Base-by-base conservation (phyloP, 2,888 invertebrate species). In the Hirtodrosophila histrioides region DNA sequence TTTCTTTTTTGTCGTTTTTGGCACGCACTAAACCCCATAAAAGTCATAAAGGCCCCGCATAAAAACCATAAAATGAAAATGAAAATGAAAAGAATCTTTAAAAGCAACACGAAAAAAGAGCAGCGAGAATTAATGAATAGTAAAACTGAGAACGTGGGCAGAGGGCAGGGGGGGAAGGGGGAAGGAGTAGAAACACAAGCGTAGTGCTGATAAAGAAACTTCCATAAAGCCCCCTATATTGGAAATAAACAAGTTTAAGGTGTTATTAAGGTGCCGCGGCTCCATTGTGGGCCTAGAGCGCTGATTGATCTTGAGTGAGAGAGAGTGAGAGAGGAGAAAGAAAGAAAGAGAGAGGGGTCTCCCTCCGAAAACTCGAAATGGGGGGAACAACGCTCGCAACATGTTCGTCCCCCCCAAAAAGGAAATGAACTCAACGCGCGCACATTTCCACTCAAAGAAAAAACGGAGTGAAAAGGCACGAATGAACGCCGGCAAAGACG, bases 21-120 rank as follows among this genome's bases (percentile, higher is more conserved):
- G 91, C 90, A 91, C 90, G 91, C 91, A 91, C 91, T 91, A 89
- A 90, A 89, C 89, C 85, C 83, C 86, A 90, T 91, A 91, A 91
- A 91, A 90, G 80, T 88, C 90, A 91, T 91, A 90, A 91, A 91
- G 88, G 75, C 84, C 86, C 86, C 87, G 80, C 88, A 90, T 90
- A 89, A 90, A 90, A 90, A 79, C 75, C 85, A 90, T 90, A 84
- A 90, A 90, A 88, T 72, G 87, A 89, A 90, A 89, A 88, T 86
- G 80, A 88, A 86, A 89, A 88, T 86, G 80, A 88, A 86, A 90
- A 88, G 78, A 89, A 90, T 87, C 81, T 85, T 76, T 81, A 88
- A 83, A 79, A 79, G 63, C 69, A 69, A 48, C 67, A 57, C 37
- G 44, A 57, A 45, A 60, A 64, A 40, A 45, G 57, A 68, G 62